Evolutionary conservation across 2,888 invertebrate species (phyloP).

Genomic region (Oxytorus armatus): DNA sequence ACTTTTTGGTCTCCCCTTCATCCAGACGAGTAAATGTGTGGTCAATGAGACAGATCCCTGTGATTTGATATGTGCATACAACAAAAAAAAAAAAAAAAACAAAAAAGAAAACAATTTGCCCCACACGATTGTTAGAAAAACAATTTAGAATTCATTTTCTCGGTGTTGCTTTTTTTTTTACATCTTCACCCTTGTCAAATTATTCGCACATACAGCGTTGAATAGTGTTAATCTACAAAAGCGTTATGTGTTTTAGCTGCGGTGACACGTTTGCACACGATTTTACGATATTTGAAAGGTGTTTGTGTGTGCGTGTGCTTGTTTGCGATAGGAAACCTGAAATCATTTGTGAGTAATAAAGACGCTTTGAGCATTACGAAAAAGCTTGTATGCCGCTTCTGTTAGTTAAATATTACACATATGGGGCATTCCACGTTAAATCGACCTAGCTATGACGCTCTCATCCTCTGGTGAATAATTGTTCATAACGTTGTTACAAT

Average conservation of each 20-base stretch:
- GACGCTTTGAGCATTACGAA: slow-evolving; percentile 26
- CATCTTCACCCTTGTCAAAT: slow-evolving; percentile 45
- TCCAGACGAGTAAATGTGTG: slow-evolving; percentile 47
- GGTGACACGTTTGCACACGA: slow-evolving; percentile 39
- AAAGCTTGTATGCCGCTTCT: slow-evolving; percentile 31
- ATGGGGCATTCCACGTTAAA: no score
- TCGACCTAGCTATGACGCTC: no score
- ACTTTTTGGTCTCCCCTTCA: slow-evolving; percentile 13
- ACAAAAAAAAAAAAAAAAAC: slow-evolving; percentile 30
- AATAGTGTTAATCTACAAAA: slow-evolving; percentile 37
- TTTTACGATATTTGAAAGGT: slow-evolving; percentile 15
- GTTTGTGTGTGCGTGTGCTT: slow-evolving; percentile 18
- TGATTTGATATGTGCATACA: slow-evolving; percentile 53
- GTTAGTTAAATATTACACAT: slow-evolving; percentile 23
- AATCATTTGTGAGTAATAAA: slow-evolving; percentile 23
- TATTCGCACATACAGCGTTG: slow-evolving; percentile 29
- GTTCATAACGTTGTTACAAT: no score
- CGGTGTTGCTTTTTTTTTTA: neutral
- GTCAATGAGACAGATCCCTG: slow-evolving; percentile 64
- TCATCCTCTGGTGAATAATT: no score
- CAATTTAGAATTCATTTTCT: slow-evolving; percentile 78
- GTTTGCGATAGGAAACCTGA: slow-evolving; percentile 1
- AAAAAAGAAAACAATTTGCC: slow-evolving; percentile 19
- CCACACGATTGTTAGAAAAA: slow-evolving; percentile 83
- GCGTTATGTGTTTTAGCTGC: slow-evolving; percentile 46